A percentile compares a stretch with the other conserved stretches of the same genome.
Conservation (phyloP, 2,113 vertebrate species). For the Pogona vitticeps region DNA sequence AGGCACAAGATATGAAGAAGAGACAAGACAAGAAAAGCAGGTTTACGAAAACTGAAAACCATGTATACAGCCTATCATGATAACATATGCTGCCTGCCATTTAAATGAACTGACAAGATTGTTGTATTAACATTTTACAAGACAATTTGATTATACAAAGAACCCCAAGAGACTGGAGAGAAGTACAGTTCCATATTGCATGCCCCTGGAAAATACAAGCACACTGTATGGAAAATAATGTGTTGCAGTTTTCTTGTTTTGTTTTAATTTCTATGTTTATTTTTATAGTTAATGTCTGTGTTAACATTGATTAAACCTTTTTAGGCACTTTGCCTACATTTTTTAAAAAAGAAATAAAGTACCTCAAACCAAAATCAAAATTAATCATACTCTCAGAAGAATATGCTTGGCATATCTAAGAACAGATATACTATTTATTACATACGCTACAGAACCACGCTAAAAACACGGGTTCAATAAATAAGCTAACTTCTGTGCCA, state of each 20-base stretch:
- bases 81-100: neutral
- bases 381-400: conserved; percentile 3
- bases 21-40: neutral
- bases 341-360: neutral
- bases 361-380: conserved; percentile 11
- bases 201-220: conserved; percentile 14
- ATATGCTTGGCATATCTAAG: neutral
- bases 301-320: conserved; percentile 2
- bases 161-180: neutral
- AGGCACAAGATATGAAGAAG: conserved; percentile 17
- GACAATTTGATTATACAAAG: conserved; percentile 4
- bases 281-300: conserved; percentile 27
- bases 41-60: neutral
- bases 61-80: neutral
- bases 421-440: conserved; percentile 4
- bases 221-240: neutral
- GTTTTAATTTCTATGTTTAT: conserved; percentile 7
- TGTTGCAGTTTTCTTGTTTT: conserved; percentile 1
- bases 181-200: conserved; percentile 17
- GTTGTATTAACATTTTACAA: conserved; percentile 27
- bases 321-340: neutral
- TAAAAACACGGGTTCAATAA: neutral
- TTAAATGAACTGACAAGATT: neutral
- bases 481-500: neutral
- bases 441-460: neutral